Evolutionary conservation across 2,797 vertebrate genomes (phyloP).

Genomic region (Cetoscarus ocellatus): DNA sequence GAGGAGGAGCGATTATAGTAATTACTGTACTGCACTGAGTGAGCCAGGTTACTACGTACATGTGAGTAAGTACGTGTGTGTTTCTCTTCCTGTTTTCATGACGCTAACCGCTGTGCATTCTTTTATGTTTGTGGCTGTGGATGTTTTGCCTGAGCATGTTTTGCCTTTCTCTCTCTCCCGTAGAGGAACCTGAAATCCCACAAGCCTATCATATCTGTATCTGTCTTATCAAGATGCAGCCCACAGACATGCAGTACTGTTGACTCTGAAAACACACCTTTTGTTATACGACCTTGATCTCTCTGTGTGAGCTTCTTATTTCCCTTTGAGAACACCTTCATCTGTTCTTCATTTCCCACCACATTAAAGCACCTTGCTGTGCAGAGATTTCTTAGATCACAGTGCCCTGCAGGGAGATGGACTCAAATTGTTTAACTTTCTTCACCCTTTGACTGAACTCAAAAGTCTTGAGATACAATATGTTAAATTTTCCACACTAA

Average conservation of each 20-base stretch:
- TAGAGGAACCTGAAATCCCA: slow-evolving; percentile 14
- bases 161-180: slow-evolving; percentile 44
- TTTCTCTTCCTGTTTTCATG: neutral
- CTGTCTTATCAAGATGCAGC: slow-evolving; percentile 2
- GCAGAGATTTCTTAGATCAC: slow-evolving; percentile 11
- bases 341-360: neutral
- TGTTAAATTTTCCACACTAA: too few species aligned
- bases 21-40: neutral
- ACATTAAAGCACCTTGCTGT: neutral
- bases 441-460: neutral
- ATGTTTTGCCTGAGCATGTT: slow-evolving; percentile 24
- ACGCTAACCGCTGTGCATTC: neutral
- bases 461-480: neutral
- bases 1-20: neutral
- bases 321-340: slow-evolving; percentile 3
- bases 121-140: neutral
- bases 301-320: slow-evolving; percentile 17
- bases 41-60: neutral
- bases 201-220: slow-evolving; percentile 45
- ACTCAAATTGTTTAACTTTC: neutral
- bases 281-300: slow-evolving; percentile 8
- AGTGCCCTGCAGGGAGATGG: slow-evolving; percentile 5
- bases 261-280: slow-evolving; percentile 44
- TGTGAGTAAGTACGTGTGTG: neutral
- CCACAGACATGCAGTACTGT: slow-evolving; percentile 2